phyloP scores from a whole-genome alignment of 2,888 invertebrate genomes.

The Lasioglossum malachurum region DNA sequence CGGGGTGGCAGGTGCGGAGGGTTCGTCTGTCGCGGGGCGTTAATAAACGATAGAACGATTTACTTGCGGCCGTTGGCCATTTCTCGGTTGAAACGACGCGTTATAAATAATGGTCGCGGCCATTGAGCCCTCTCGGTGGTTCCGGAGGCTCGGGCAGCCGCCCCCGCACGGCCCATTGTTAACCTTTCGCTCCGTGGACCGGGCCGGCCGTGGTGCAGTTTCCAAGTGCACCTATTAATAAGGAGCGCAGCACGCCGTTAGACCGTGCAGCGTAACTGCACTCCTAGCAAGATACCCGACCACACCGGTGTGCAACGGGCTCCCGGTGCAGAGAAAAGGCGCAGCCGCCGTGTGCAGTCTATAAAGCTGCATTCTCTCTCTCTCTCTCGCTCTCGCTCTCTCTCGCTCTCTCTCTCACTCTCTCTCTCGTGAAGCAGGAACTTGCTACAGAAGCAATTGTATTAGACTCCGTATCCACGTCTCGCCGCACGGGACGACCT shows the following conservation, averaged over 20 bases:
- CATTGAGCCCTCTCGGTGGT: constrained; percentile 46
- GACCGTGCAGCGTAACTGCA: constrained; percentile 62
- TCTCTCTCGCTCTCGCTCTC: not conserved
- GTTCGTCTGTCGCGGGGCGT: not conserved
- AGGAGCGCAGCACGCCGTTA: constrained; percentile 65
- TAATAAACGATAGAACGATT: constrained; percentile 57
- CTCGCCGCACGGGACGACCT: constrained; percentile 16
- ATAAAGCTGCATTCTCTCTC: constrained; percentile 21
- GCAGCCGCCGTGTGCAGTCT: constrained; percentile 29
- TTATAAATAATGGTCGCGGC: constrained; percentile 62
- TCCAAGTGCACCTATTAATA: constrained; percentile 72
- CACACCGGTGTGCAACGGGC: not conserved
- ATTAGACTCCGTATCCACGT: constrained; percentile 60
- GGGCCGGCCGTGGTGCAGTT: constrained; percentile 58
- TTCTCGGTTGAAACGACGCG: constrained; percentile 30
- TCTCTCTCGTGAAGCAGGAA: constrained; percentile 24
- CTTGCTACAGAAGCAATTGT: constrained; percentile 67
- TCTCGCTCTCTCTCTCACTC: not conserved
- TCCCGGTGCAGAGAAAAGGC: constrained; percentile 45
- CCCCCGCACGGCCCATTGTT: constrained; percentile 60
- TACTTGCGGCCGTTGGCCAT: constrained; percentile 28
- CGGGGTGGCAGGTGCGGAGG: not conserved
- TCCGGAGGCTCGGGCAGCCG: constrained; percentile 12
- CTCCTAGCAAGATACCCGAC: constrained; percentile 50
- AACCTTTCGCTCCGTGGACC: constrained; percentile 58